Evolutionary conservation across 2,888 invertebrate genomes (phyloP).

Genomic region (Uloborus plumipes): DNA sequence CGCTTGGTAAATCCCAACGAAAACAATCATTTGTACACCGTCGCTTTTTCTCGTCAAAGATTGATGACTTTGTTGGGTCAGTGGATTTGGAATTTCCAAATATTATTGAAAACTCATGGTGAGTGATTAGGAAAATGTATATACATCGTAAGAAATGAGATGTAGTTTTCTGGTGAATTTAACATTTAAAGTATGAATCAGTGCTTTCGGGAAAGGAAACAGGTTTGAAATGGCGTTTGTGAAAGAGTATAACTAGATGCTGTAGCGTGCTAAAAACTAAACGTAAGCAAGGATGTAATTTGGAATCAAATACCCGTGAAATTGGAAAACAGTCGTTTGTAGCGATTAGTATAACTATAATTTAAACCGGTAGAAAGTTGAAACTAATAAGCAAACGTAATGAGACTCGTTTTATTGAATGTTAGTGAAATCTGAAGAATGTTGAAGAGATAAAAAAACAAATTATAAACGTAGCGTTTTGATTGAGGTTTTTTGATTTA

Average conservation of each 20-base stretch:
- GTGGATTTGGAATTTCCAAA: not conserved
- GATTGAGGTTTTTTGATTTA: too few species aligned
- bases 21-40: conserved; percentile 27
- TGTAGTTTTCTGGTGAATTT: too few species aligned
- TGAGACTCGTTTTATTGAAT: too few species aligned
- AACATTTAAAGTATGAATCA: too few species aligned
- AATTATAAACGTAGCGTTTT: too few species aligned
- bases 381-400: not conserved
- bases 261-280: not conserved
- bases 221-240: too few species aligned
- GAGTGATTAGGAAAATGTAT: too few species aligned
- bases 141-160: too few species aligned
- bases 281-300: not conserved
- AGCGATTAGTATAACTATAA: not conserved
- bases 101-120: not conserved
- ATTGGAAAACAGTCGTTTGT: not conserved
- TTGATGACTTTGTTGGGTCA: conserved; percentile 7
- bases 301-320: not conserved
- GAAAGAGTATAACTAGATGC: not conserved
- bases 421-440: too few species aligned
- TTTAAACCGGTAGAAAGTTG: not conserved
- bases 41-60: conserved; percentile 27
- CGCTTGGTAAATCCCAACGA: conserved; percentile 12
- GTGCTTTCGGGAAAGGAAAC: too few species aligned
- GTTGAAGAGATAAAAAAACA: too few species aligned